Base-by-base conservation (phyloP, 2,797 vertebrate genomes). In the Acanthurus tractus region DNA sequence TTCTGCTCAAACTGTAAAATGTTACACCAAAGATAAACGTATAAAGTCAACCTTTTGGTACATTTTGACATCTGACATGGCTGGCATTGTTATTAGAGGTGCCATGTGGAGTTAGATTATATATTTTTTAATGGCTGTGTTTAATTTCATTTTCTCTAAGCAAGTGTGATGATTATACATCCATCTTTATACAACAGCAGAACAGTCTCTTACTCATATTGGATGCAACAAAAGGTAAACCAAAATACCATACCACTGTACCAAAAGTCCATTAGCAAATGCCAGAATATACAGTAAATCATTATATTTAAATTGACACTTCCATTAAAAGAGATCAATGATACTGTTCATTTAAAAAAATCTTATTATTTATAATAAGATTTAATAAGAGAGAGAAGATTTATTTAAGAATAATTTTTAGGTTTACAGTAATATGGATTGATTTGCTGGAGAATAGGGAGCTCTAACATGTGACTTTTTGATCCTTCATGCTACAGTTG, bases 401-500 rank as follows among this genome's bases (percentile, higher is more conserved):
- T n/a, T n/a, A n/a, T n/a, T n/a, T n/a, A n/a, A 56, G 36, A 15
- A 49, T 36, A 40, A 44, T 42, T 36, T 63, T 1, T 56, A 73
- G 63, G 14, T 83, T 49, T 52, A 25, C 9, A 78, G 17, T 80
- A n/a, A 62, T 72, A 61, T 79, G 49, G 29, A 25, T 55, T 67
- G 54, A 54, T 25, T 20, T 61, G 20, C 63, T 61, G n/a, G 56
- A 72, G 72, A 78, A 45, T 53, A 76, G 84, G 79, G 85, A 74
- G 79, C 79, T 84, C 93, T 95, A 93, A 94, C 79, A 3, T 94
- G 70, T 94, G 76, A 85, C 91, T 91, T 88, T 94, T 75, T 94
- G 85, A 93, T 93, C 91, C 91, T 90, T 54, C 93, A 95, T 94
- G 94, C 94, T 93, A 92, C 94, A 94, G 93, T 95, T 70, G 94